These are phyloP conservation scores for Reinhardtius hippoglossoides DNA, from an alignment of 2,113 vertebrate species.

Conservation along the genomic window DNA sequence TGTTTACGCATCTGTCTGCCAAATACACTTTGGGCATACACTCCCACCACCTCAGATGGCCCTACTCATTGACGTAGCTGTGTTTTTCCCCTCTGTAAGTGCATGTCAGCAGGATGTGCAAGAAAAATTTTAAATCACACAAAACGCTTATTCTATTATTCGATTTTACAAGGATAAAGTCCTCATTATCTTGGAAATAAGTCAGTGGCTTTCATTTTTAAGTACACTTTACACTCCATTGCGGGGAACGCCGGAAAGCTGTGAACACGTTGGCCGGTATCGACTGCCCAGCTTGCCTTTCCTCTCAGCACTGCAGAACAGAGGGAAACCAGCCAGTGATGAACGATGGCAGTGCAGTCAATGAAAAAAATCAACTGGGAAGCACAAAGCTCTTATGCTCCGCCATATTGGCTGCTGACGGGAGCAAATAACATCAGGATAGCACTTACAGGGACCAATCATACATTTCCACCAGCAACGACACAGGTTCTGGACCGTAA, in stretches of 20 bases:
- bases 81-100: background rate
- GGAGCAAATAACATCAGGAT: conserved; percentile 84
- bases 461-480: conserved; percentile 78
- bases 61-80: background rate
- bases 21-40: background rate
- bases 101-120: background rate
- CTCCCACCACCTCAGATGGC: background rate
- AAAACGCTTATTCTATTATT: background rate
- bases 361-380: conserved; percentile 83
- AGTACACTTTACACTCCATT: conserved; percentile 41
- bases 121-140: background rate
- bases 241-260: conserved; percentile 48
- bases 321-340: conserved; percentile 77
- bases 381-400: conserved; percentile 85
- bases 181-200: conserved; percentile 36
- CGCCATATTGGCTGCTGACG: conserved; percentile 85
- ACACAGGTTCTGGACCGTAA: conserved; percentile 74
- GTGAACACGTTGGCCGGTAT: conserved; percentile 48
- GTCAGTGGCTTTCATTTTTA: conserved; percentile 15
- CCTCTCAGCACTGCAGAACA: conserved; percentile 59
- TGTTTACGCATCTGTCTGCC: background rate
- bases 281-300: conserved; percentile 57
- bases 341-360: conserved; percentile 83
- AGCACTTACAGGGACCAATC: conserved; percentile 84
- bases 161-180: background rate